Evolutionary conservation across 2,113 vertebrate genomes (phyloP).

Genomic region (Dasyprocta punctata): DNA sequence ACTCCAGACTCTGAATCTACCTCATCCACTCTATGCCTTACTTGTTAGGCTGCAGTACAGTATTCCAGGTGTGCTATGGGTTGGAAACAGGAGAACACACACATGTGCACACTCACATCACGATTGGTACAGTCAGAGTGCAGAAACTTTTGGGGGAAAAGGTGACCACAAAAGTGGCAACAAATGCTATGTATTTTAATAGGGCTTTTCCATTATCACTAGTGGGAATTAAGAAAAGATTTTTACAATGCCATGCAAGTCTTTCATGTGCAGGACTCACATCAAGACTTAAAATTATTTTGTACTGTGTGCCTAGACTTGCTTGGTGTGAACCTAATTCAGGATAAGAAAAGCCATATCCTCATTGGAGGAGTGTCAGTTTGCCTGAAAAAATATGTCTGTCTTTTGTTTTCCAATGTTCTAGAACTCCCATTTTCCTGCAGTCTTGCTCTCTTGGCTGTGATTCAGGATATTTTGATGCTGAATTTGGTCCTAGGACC

Average conservation of each 20-base stretch:
- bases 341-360: background rate
- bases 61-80: background rate
- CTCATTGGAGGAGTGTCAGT: background rate
- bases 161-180: background rate
- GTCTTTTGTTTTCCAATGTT: background rate
- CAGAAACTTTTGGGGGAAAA: background rate
- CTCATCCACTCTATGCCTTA: background rate
- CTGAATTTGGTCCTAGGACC: background rate
- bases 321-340: background rate
- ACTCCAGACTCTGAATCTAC: background rate
- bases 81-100: background rate
- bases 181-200: background rate
- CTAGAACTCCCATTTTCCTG: background rate
- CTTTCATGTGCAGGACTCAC: background rate
- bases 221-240: background rate
- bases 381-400: background rate
- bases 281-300: background rate
- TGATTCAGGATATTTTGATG: background rate
- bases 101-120: no score
- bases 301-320: background rate
- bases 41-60: background rate
- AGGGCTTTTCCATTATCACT: background rate
- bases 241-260: background rate
- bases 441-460: background rate
- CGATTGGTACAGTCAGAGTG: background rate